These are phyloP conservation scores for Cheiracanthium punctorium DNA, from an alignment of 2,888 invertebrate genomes.

Conservation along the genomic window DNA sequence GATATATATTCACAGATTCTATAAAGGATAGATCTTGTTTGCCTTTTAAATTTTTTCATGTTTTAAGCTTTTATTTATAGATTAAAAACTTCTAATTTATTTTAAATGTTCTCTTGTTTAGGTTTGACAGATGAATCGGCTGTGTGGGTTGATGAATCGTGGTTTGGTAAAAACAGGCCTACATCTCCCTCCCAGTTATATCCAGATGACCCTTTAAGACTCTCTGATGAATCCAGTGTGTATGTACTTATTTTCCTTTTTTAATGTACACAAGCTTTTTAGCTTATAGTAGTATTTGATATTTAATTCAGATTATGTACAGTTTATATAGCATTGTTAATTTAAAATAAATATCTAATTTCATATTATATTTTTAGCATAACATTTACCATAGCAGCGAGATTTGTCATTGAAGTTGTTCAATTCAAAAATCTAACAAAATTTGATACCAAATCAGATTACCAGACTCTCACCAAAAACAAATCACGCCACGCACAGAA, in stretches of 20 bases:
- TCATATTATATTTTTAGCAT: too few species aligned
- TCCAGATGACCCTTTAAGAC: constrained; percentile 93
- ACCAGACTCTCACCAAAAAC: too few species aligned
- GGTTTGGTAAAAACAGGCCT: constrained; percentile 84
- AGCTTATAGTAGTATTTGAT: neutral
- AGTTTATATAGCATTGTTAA: too few species aligned
- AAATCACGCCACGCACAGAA: too few species aligned
- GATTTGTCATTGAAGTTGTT: too few species aligned
- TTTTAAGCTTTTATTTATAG: too few species aligned
- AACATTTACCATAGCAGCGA: too few species aligned
- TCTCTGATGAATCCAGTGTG: constrained; percentile 86
- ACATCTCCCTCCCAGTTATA: constrained; percentile 89
- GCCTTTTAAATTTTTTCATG: too few species aligned
- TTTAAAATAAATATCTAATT: neutral
- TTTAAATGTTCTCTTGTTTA: constrained; percentile 15
- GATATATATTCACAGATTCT: too few species aligned
- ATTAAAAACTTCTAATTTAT: neutral
- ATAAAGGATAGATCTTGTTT: too few species aligned
- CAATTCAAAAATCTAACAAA: too few species aligned
- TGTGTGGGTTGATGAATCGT: constrained; percentile 97
- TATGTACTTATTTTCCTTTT: constrained; percentile 15
- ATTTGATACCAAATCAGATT: too few species aligned
- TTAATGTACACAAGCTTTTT: neutral
- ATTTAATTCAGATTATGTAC: neutral
- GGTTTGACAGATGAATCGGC: constrained; percentile 95